These are phyloP conservation scores for Platycheirus rosarum DNA, from an alignment of 2,888 invertebrate species.

Conservation along the genomic window DNA sequence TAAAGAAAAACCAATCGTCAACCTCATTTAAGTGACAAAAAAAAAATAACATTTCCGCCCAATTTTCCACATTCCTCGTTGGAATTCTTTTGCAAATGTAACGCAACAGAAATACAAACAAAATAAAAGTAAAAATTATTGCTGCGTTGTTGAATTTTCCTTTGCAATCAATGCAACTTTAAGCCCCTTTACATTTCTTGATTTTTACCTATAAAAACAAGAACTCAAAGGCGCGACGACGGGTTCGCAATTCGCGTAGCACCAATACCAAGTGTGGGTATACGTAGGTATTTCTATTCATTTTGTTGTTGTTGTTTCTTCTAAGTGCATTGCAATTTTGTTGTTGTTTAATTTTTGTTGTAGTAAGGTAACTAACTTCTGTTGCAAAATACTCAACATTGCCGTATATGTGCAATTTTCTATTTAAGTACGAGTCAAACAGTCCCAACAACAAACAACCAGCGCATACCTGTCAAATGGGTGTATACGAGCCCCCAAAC, in stretches of 20 bases:
- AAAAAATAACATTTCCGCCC: conserved; percentile 53
- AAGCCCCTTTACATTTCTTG: conserved; percentile 21
- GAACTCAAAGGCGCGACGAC: conserved; percentile 42
- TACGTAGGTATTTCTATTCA: conserved; percentile 24
- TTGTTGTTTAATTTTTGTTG: conserved; percentile 57
- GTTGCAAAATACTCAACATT: conserved; percentile 69
- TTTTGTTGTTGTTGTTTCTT: conserved; percentile 25
- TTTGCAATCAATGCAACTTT: conserved; percentile 64
- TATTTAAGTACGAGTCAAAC: conserved; percentile 62
- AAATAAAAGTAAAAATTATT: conserved; percentile 9
- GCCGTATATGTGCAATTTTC: conserved; percentile 68
- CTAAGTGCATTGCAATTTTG: neutral
- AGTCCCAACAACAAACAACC: conserved; percentile 59
- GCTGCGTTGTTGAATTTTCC: conserved; percentile 56
- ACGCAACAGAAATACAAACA: conserved; percentile 7
- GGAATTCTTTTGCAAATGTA: conserved; percentile 43
- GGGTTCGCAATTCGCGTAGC: conserved; percentile 51
- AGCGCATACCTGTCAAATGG: conserved; percentile 72
- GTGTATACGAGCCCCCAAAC: conserved; percentile 74
- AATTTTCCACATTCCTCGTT: conserved; percentile 58
- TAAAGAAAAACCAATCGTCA: conserved; percentile 20
- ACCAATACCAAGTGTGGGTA: conserved; percentile 61
- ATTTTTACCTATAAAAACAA: conserved; percentile 18
- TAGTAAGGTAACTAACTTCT: conserved; percentile 66
- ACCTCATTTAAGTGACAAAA: conserved; percentile 15